A percentile compares a stretch with the other conserved stretches of the same genome.
Conservation (phyloP, 2,113 vertebrate species). For the Pelecanoides urinatrix region DNA sequence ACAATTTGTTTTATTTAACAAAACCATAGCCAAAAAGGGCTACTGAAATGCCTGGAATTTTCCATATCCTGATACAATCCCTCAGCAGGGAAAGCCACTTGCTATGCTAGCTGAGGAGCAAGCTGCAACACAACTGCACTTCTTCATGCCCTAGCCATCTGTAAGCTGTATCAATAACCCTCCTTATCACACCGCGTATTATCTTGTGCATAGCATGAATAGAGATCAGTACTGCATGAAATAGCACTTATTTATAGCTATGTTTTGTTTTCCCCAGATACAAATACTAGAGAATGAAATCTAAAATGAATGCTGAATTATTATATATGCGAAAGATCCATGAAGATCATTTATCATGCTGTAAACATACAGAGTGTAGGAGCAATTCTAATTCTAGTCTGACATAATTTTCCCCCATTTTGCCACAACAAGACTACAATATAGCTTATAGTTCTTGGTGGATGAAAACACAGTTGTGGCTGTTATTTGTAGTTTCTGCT, state of each 20-base stretch:
- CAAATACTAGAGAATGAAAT: background rate
- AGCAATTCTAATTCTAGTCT: background rate
- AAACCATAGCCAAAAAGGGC: background rate
- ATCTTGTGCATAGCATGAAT: background rate
- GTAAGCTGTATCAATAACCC: background rate
- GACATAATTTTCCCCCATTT: background rate
- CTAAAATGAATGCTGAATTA: background rate
- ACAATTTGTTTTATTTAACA: background rate
- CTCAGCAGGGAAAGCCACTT: background rate
- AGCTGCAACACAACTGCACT: background rate
- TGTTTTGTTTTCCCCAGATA: background rate
- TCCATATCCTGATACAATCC: background rate
- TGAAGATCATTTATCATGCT: background rate
- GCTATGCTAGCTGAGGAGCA: background rate
- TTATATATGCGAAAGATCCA: background rate
- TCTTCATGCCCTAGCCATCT: background rate
- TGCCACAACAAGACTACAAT: background rate
- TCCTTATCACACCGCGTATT: background rate
- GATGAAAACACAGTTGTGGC: background rate
- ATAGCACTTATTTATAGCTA: background rate
- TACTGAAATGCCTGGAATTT: background rate
- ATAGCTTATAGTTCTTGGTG: background rate
- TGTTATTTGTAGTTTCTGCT: background rate
- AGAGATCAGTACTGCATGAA: background rate
- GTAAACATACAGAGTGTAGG: background rate